These are phyloP conservation scores for Petrocephalus zakoni DNA, from an alignment of 2,113 vertebrate genomes.

Conservation along the genomic window DNA sequence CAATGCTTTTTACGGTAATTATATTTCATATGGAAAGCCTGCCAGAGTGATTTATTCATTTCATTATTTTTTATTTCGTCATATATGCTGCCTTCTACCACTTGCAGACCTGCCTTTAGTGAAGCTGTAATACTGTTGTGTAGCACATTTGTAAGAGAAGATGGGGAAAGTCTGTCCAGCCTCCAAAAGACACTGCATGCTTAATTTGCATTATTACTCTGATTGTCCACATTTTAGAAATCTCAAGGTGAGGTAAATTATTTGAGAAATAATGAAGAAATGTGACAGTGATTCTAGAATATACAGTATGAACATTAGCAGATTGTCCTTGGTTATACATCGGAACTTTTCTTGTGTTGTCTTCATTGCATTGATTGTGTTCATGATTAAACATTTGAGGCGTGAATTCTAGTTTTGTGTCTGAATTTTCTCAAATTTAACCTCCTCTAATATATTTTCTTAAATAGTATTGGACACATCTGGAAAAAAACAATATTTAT, in stretches of 20 bases:
- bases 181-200: not conserved
- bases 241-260: not conserved
- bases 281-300: not conserved
- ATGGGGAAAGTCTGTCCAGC: not conserved
- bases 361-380: no score
- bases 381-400: no score
- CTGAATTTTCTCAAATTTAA: no score
- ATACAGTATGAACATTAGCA: not conserved
- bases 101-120: not conserved
- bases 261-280: not conserved
- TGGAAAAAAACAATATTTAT: no score
- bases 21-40: not conserved
- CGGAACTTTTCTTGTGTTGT: no score
- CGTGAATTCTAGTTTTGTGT: no score
- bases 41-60: constrained; percentile 7
- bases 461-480: no score
- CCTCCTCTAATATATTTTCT: no score
- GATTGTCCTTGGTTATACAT: not conserved
- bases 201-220: not conserved
- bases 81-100: not conserved
- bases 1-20: constrained; percentile 13
- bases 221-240: not conserved
- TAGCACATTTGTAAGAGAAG: not conserved
- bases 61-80: constrained; percentile 1
- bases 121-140: not conserved